These are phyloP conservation scores for Popillia japonica DNA, from an alignment of 1,140 invertebrate genomes.

Conservation along the genomic window DNA sequence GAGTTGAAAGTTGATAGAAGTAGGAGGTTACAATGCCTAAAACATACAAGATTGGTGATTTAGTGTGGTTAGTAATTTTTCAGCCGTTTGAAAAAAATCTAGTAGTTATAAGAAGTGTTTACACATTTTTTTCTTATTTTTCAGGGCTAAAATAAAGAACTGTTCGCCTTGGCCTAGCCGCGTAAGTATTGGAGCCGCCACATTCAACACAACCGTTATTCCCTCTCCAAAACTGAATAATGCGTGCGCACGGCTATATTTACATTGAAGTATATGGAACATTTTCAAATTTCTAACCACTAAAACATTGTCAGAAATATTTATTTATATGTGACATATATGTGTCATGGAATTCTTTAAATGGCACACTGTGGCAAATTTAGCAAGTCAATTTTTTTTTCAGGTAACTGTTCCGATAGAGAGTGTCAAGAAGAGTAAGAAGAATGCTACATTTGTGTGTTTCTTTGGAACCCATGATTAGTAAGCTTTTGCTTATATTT, in stretches of 20 bases:
- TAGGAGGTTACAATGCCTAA: conserved; percentile 63
- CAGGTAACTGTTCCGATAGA: conserved; percentile 63
- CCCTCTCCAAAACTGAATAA: conserved; percentile 43
- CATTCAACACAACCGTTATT: conserved; percentile 56
- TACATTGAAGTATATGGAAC: conserved; percentile 37
- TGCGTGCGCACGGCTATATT: conserved; percentile 46
- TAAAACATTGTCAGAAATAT: conserved; percentile 12
- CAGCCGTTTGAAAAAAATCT: conserved; percentile 39
- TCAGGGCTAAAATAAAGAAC: conserved; percentile 95
- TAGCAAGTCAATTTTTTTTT: neutral
- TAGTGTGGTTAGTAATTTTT: conserved; percentile 74
- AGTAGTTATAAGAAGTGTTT: conserved; percentile 48
- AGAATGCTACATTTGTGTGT: conserved; percentile 76
- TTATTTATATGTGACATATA: conserved; percentile 7
- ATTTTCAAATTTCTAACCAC: conserved; percentile 44
- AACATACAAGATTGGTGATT: conserved; percentile 74
- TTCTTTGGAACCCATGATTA: conserved; percentile 95
- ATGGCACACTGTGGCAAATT: neutral
- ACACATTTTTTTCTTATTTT: conserved; percentile 60
- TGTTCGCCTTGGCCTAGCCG: conserved; percentile 93
- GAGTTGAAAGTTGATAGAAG: conserved; percentile 28
- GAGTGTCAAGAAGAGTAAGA: conserved; percentile 70
- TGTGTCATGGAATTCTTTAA: neutral
- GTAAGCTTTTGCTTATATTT: conserved; percentile 70
- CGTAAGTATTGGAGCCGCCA: conserved; percentile 71